Conservation (phyloP, 1,140 invertebrate species). For the Nixonia krombeini region DNA sequence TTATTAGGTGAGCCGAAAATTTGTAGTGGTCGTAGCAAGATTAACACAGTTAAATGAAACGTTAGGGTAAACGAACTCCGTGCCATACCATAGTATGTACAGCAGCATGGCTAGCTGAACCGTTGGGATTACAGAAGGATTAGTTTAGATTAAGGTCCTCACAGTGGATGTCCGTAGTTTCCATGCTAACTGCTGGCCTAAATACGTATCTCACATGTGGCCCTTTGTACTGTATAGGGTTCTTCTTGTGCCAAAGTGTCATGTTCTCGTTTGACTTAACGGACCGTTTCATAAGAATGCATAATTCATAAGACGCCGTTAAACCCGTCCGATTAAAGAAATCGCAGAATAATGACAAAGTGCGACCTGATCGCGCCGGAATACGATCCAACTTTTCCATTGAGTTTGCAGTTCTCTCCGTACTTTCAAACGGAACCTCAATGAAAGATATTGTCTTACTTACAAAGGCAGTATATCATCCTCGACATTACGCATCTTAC, state of each 20-base stretch:
- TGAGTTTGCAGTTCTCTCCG: too few species aligned
- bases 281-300: too few species aligned
- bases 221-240: slow-evolving; percentile 25
- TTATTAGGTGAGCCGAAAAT: slow-evolving; percentile 48
- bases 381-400: too few species aligned
- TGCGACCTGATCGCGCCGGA: too few species aligned
- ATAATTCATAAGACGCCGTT: slow-evolving; percentile 5
- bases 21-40: slow-evolving; percentile 44
- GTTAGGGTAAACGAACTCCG: slow-evolving; percentile 48
- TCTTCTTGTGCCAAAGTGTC: slow-evolving; percentile 35
- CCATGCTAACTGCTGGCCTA: slow-evolving; percentile 58
- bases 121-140: slow-evolving; percentile 56
- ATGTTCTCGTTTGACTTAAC: slow-evolving; percentile 32
- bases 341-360: too few species aligned
- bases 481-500: slow-evolving; percentile 26
- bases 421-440: slow-evolving; percentile 8
- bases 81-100: slow-evolving; percentile 32
- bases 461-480: slow-evolving; percentile 20
- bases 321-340: too few species aligned
- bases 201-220: slow-evolving; percentile 58
- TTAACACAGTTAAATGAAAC: slow-evolving; percentile 52
- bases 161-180: slow-evolving; percentile 57
- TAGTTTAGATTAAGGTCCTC: slow-evolving; percentile 59
- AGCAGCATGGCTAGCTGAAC: slow-evolving; percentile 36
- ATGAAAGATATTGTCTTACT: slow-evolving; percentile 26